A percentile compares a stretch with the other conserved stretches of the same genome.
Evolutionary conservation across 2,113 vertebrate genomes (phyloP).

Genomic region (Sterrhoptilus dennistouni): DNA sequence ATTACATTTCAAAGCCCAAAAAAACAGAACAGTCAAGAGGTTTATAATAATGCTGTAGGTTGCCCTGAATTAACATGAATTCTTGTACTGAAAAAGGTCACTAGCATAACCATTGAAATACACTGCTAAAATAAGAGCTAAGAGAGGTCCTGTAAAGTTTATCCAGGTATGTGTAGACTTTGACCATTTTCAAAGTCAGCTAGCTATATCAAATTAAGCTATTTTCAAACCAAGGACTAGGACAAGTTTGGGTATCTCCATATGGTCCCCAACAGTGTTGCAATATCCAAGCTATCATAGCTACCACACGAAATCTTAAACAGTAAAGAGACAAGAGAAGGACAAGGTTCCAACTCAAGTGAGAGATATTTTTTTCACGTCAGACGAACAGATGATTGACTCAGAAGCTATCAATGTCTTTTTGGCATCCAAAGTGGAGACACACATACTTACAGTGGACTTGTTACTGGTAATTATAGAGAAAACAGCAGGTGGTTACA

Average conservation of each 20-base stretch:
- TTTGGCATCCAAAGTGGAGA: conserved; percentile 11
- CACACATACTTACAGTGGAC: background rate
- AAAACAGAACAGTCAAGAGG: background rate
- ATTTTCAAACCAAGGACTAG: background rate
- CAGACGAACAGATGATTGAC: background rate
- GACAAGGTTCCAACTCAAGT: background rate
- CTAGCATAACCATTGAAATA: background rate
- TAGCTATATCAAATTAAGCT: background rate
- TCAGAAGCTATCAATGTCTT: background rate
- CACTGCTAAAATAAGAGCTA: background rate
- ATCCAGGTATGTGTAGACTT: background rate
- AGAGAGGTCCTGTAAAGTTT: background rate
- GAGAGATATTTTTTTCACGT: background rate
- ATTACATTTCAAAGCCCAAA: conserved; percentile 35
- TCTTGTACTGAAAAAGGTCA: background rate
- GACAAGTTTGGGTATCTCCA: background rate
- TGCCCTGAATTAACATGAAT: conserved; percentile 20
- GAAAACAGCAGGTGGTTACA: conserved; percentile 2
- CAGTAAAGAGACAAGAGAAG: background rate
- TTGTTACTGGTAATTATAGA: conserved; percentile 17
- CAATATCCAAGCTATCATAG: background rate
- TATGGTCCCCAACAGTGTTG: background rate
- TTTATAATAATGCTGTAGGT: conserved; percentile 6
- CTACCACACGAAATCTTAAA: background rate
- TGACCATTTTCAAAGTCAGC: background rate